These are phyloP conservation scores for Syndactyla subalaris DNA, from an alignment of 2,797 vertebrate species.

Conservation along the genomic window DNA sequence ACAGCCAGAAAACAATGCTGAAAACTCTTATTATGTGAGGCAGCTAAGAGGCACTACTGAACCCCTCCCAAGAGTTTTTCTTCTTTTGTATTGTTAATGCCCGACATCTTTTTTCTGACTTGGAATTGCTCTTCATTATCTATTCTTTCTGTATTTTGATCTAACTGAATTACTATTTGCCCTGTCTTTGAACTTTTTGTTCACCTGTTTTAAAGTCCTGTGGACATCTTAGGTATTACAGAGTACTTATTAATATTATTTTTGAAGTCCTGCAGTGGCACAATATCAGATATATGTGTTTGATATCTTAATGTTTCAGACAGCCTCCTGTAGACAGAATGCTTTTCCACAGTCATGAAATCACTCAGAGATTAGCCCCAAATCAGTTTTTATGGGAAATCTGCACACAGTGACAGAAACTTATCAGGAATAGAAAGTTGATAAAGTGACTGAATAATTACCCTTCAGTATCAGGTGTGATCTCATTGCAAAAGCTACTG, in stretches of 20 bases:
- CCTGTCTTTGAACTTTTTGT: neutral
- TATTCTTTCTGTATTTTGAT: neutral
- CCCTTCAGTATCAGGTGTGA: neutral
- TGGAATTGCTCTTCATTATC: neutral
- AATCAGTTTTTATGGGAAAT: neutral
- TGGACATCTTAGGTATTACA: neutral
- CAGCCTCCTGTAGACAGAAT: neutral
- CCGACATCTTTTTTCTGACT: neutral
- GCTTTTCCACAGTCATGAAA: neutral
- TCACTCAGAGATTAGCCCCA: neutral
- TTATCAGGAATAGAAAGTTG: neutral
- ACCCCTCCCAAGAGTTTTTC: neutral
- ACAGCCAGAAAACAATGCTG: neutral
- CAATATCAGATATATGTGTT: neutral
- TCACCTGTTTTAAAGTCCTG: neutral
- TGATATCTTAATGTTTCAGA: neutral
- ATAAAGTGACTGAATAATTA: neutral
- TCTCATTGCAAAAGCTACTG: neutral
- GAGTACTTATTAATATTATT: neutral
- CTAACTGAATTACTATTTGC: neutral
- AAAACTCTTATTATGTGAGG: neutral
- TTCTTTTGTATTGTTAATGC: neutral
- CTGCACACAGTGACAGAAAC: neutral
- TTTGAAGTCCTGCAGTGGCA: neutral
- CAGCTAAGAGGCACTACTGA: neutral